Evolutionary conservation across 2,113 vertebrate species (phyloP).

Genomic region (Nibea albiflora): DNA sequence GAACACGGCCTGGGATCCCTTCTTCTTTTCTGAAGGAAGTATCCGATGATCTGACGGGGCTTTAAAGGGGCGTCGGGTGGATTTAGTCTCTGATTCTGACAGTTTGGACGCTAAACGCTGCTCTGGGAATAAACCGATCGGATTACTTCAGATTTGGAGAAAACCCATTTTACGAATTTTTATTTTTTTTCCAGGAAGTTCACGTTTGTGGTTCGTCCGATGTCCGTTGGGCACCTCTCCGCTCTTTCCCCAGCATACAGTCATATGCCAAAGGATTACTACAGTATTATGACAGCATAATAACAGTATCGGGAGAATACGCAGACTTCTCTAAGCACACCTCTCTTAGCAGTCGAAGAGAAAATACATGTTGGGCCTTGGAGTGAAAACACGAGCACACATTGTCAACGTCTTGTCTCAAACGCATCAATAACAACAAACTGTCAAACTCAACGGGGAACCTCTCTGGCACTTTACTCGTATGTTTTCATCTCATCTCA

Average conservation of each 20-base stretch:
- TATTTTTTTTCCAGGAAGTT: constrained; percentile 21
- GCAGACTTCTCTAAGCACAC: constrained; percentile 52
- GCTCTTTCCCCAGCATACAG: constrained; percentile 52
- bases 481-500: constrained; percentile 55
- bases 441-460: constrained; percentile 44
- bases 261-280: constrained; percentile 77
- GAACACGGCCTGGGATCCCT: background rate
- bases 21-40: constrained; percentile 15
- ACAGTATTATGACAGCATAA: constrained; percentile 49
- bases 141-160: constrained; percentile 18
- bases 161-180: background rate
- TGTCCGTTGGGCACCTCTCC: constrained; percentile 18
- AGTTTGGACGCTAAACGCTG: background rate
- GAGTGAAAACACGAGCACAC: constrained; percentile 58
- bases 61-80: background rate
- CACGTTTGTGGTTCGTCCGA: background rate
- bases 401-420: constrained; percentile 58
- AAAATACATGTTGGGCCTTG: constrained; percentile 37
- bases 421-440: constrained; percentile 41
- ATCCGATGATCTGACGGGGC: background rate
- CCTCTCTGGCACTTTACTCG: constrained; percentile 67
- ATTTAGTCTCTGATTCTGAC: constrained; percentile 2
- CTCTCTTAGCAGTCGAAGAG: constrained; percentile 24
- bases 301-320: constrained; percentile 11
- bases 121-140: constrained; percentile 29